Conservation (phyloP, 2,113 vertebrate species). For the Ahaetulla prasina region DNA sequence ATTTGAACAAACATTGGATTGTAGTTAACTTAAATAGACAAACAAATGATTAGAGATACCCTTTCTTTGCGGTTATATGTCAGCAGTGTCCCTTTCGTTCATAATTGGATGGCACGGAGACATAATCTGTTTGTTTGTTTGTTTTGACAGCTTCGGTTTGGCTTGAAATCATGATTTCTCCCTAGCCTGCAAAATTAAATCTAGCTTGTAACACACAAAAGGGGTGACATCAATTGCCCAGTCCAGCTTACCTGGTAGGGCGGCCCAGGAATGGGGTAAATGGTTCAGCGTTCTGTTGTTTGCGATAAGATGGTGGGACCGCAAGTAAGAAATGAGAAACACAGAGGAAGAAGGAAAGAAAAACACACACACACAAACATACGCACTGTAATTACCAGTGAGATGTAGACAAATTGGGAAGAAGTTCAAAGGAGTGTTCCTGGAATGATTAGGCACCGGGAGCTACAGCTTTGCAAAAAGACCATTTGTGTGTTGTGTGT, state of each 20-base stretch:
- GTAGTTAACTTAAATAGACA: constrained; percentile 35
- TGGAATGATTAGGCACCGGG: constrained; percentile 63
- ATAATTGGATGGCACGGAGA: constrained; percentile 50
- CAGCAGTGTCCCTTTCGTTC: constrained; percentile 38
- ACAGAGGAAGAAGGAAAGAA: constrained; percentile 33
- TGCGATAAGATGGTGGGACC: constrained; percentile 62
- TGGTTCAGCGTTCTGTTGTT: constrained; percentile 61
- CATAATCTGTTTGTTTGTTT: constrained; percentile 12
- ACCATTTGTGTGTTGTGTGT: constrained; percentile 27
- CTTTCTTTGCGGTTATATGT: constrained; percentile 50
- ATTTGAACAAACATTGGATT: constrained; percentile 31
- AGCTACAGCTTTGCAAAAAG: constrained; percentile 57
- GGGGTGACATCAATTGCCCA: constrained; percentile 59
- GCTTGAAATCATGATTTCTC: constrained; percentile 46
- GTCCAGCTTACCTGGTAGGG: constrained; percentile 58
- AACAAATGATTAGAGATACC: constrained; percentile 35
- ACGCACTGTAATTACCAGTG: constrained; percentile 18
- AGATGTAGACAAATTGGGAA: constrained; percentile 62
- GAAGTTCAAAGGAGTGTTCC: constrained; percentile 62
- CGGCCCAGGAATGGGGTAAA: constrained; percentile 53
- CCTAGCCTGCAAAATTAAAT: constrained; percentile 50
- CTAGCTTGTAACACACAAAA: constrained; percentile 27
- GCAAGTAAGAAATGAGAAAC: constrained; percentile 22
- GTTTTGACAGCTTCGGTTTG: constrained; percentile 40
- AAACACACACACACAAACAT: background rate